Base-by-base conservation (phyloP, 2,113 vertebrate genomes). In the Hassar affinis region DNA sequence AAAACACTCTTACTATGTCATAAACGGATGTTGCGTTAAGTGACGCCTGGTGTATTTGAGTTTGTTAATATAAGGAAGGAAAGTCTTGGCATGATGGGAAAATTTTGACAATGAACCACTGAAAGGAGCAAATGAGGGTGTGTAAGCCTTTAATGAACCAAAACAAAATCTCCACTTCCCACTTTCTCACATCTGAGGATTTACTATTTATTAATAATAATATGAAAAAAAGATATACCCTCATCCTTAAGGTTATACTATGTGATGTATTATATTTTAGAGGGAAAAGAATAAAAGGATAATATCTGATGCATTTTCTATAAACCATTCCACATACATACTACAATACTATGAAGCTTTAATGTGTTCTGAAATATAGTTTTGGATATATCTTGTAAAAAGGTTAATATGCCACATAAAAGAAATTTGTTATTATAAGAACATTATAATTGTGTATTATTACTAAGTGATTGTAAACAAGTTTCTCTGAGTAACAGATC, bases 51-150 rank as follows among this genome's bases (percentile, higher is more conserved):
- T 51, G 14, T 51, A 52, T 74, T 30, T n/a, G 12, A 76, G 4
- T 76, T 17, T 49, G 17, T 38, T 78, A 54, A 71, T 25, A 30
- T 81, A 35, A 80, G 84, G 71, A 84, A 89, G 88, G 86, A 89
- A 89, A 72, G 69, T 61, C 52, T 72, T 80, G 66, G 35, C 52
- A 22, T 30, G 61, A 66, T 75, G 61, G 56, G 82, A 84, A 84
- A 17, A 49, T 15, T 68, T 11, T 62, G 68, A 86, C 84, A 88
- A 85, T 85, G 78, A 82, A 75, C 72, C 56, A 82, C 72, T 79
- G 54, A 85, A 59, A 64, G 47, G 42, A 27, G 42, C 49, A 51
- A 68, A 35, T 56, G 42, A 51, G 62, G 27, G 27, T 33, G 61
- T 68, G 64, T 68, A 38, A 38, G 30, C 62, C 33, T 18, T 35